Base-by-base conservation (phyloP, 2,888 invertebrate genomes). In the Erebia aethiops region DNA sequence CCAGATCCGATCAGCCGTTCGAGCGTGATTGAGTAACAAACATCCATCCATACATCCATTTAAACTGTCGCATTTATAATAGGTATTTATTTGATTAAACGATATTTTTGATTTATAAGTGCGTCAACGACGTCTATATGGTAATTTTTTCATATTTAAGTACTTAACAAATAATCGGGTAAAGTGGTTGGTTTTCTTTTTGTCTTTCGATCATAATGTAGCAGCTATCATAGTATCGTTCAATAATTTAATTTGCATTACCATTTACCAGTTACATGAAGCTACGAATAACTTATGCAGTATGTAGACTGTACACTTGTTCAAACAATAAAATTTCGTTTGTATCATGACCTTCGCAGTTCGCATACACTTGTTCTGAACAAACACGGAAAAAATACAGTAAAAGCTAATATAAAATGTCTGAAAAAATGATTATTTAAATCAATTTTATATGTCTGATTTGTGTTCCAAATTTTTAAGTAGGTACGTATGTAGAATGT, bases 391-490 rank as follows among this genome's bases (percentile, higher is more conserved):
- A 11, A 61, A 60, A 43, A 43, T n/a, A 58, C n/a, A 60, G 16
- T 1, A 60, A 43, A 60, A 61, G 43, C 61, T 46, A 61, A 46
- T 46, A 61, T 14, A 9, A 35, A 16, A 52, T 16, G 10, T 52
- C 16, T 16, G 13, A 13, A 41, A 8, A 35, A 35, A 60, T n/a
- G 43, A 46, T 58, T 58, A 46, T 58, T 58, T 14, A 54, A 54
- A 18, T 16, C 51, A 54, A 16, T 54, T 10, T 9, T 16, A 8
- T 5, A 7, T 26, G 5, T 11, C 26, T 5, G 13, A 8, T 26
- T 57, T 26, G 26, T 58, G 57, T 58, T 58, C 57, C 57, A 58
- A 58, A 54, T 54, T 18, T 16, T 54, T 9, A 9, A 52, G 16
- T 52, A n/a, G n/a, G n/a, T n/a, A n/a, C n/a, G n/a, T n/a, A n/a